These are phyloP conservation scores for Harpalus rufipes DNA, from an alignment of 2,888 invertebrate species.

Conservation along the genomic window DNA sequence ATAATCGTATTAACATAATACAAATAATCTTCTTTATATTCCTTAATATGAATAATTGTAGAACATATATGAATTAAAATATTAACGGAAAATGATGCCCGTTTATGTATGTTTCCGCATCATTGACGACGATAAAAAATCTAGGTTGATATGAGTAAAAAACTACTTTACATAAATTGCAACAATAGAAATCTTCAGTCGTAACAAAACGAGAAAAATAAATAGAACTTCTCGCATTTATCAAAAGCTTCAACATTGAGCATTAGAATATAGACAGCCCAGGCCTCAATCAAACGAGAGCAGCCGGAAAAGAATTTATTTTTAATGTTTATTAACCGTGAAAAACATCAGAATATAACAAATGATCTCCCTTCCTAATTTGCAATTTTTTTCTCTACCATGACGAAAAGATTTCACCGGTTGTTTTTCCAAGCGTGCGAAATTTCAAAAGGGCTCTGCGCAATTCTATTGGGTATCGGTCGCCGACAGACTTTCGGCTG, in stretches of 20 bases:
- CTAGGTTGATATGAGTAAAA: constrained; percentile 11
- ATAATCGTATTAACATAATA: too few species aligned
- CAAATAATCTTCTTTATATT: too few species aligned
- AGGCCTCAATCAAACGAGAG: constrained; percentile 50
- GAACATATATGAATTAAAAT: not conserved
- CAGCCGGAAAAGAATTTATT: constrained; percentile 67
- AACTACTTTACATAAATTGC: not conserved
- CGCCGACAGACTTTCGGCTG: constrained; percentile 69
- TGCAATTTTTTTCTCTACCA: constrained; percentile 70
- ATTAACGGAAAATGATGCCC: not conserved
- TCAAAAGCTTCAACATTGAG: constrained; percentile 20
- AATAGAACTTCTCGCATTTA: constrained; percentile 54
- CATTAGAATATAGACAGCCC: constrained; percentile 45
- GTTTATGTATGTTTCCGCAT: constrained; percentile 12
- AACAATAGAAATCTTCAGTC: constrained; percentile 47
- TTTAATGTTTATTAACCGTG: constrained; percentile 69
- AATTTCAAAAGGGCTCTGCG: constrained; percentile 70
- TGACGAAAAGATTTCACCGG: constrained; percentile 69
- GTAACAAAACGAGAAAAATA: constrained; percentile 54
- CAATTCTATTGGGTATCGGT: constrained; percentile 69
- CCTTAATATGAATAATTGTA: too few species aligned
- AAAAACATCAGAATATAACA: constrained; percentile 70
- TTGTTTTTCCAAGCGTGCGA: constrained; percentile 71
- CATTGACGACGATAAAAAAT: constrained; percentile 15
- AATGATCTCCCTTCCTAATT: constrained; percentile 70